phyloP scores from a whole-genome alignment of 2,888 invertebrate genomes.

The Drosophila mulleri region DNA sequence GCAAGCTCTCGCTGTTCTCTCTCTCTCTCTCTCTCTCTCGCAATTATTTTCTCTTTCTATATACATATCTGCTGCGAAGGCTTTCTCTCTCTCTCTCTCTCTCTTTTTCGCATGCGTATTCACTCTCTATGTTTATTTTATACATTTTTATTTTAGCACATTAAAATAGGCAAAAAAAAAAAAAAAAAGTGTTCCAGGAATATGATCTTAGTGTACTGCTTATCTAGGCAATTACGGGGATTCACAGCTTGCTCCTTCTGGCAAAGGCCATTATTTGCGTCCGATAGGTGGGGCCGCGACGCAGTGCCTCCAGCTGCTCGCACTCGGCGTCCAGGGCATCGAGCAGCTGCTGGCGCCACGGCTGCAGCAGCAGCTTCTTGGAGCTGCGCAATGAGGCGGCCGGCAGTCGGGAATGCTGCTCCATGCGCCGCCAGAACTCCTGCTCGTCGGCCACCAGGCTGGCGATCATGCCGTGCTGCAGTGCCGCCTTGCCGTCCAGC shows the following conservation, averaged over 20 bases:
- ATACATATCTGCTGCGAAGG: too few relatives aligned
- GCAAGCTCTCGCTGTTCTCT: too few relatives aligned
- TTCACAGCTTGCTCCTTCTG: slow-evolving; percentile 24
- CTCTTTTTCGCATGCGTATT: too few relatives aligned
- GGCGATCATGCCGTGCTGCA: slow-evolving; percentile 90
- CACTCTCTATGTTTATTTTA: too few relatives aligned
- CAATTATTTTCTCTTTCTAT: too few relatives aligned
- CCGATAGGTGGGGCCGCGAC: slow-evolving; percentile 38
- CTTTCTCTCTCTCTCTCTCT: too few relatives aligned
- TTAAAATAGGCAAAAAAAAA: not conserved
- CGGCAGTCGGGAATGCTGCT: slow-evolving; percentile 86
- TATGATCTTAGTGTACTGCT: not conserved
- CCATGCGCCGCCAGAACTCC: slow-evolving; percentile 87
- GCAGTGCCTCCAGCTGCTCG: slow-evolving; percentile 85
- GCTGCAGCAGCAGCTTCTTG: slow-evolving; percentile 89
- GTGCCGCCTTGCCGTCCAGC: slow-evolving; percentile 92
- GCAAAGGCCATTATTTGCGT: slow-evolving; percentile 48
- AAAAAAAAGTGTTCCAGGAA: not conserved
- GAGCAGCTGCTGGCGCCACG: slow-evolving; percentile 87
- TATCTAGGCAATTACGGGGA: not conserved
- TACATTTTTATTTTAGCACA: not conserved
- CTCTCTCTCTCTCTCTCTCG: too few relatives aligned
- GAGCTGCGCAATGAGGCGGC: slow-evolving; percentile 87
- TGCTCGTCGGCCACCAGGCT: slow-evolving; percentile 89
- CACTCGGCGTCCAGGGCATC: slow-evolving; percentile 89